Percentiles rank a stretch among this genome's conserved stretches.
These are phyloP conservation scores for Sycon ciliatum DNA, from an alignment of 37 sponge, comb jelly and placozoan genomes.

Conservation along the genomic window DNA sequence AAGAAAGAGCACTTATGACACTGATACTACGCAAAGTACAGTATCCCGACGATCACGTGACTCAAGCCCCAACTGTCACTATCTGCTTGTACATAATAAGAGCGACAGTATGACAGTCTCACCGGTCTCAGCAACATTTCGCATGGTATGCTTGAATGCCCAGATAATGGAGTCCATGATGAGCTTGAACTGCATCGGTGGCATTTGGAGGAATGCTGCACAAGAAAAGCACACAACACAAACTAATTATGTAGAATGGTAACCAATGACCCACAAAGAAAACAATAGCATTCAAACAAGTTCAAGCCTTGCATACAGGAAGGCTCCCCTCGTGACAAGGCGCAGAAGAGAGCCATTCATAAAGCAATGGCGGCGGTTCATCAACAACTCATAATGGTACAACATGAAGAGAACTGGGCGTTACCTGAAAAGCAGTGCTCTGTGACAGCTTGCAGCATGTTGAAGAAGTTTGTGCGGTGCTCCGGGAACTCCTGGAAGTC, in stretches of 20 bases:
- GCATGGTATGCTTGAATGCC: constrained; percentile 96
- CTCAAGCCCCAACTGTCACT: no score
- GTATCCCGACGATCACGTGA: no score
- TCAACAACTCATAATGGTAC: no score
- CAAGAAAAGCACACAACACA: no score
- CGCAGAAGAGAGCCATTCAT: no score
- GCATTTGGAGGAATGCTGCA: constrained; percentile 70
- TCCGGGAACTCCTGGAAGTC: constrained; percentile 88
- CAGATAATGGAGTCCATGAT: constrained; percentile 82
- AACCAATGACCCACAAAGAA: not conserved
- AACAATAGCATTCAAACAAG: not conserved
- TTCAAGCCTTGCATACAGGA: no score
- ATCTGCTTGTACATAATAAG: not conserved
- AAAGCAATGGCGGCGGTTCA: no score
- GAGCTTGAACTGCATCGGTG: constrained; percentile 77
- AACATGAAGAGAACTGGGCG: no score
- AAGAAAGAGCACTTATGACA: no score
- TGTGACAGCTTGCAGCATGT: constrained; percentile 70
- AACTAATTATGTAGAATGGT: no score
- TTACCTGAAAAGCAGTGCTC: constrained; percentile 71
- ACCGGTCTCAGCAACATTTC: constrained; percentile 94
- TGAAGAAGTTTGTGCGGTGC: constrained; percentile 88
- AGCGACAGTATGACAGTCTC: not conserved
- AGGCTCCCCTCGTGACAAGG: no score
- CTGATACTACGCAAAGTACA: no score